Base-by-base conservation (phyloP, 2,113 vertebrate species). In the Daboia siamensis region DNA sequence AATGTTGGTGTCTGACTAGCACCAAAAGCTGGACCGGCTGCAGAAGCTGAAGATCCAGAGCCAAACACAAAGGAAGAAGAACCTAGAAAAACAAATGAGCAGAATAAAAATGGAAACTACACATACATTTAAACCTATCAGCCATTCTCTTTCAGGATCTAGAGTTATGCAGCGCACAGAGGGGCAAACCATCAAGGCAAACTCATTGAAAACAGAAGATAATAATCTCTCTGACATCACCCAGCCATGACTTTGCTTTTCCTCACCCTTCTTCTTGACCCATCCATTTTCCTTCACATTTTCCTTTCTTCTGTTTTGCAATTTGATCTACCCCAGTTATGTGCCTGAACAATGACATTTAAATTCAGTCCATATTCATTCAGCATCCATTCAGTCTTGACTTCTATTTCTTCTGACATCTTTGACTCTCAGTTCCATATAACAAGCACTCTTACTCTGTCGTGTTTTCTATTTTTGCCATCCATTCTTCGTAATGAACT, bases 61-160 rank as follows among this genome's bases (percentile, higher is more conserved):
- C 98, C 98, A 95, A 99, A 99, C 0, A 97, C 96, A 93, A 99
- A 99, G 0, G 98, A 98, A 86, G 98, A 57, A 0, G 97, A 87
- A 80, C 97, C 98, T 98, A 4, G 15, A 90, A 89, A 86, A 87
- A 23, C 26, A 93, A 90, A 55, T 11, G 26, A 84, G 13, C 39
- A 33, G 11, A 51, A 26, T 90, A 52, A 92, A 51, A 21, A 21
- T 20, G 17, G 56, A 21, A 84, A 86, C 23, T 39, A n/a, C 7
- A 39, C 3, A 20, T 17, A 33, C 29, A 33, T 33, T 80, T 44
- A 80, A 80, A 44, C 7, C 17, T 44, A 44, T 44, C 33, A 44
- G 29, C 7, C 8, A 21, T 44, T 80, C 33, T 17, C 7, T 21
- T 80, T 80, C 33, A 80, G 74, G n/a, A 44, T 80, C 17, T 20